Evolutionary conservation across 2,888 invertebrate genomes (phyloP).

Genomic region (Ceramica pisi): DNA sequence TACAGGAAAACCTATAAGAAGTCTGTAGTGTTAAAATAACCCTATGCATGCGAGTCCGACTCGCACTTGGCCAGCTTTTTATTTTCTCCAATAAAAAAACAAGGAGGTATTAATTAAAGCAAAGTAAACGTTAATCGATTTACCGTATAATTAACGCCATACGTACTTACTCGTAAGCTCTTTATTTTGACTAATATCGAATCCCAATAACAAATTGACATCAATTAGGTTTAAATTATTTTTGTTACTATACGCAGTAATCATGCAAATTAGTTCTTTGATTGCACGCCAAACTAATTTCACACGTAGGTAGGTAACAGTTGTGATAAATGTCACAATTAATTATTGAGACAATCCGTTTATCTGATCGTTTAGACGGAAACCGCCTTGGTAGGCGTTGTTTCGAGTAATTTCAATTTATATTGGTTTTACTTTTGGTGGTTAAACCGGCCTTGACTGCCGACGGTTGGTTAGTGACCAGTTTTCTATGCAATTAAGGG

Average conservation of each 20-base stretch:
- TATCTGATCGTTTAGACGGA: conserved; percentile 57
- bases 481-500: conserved; percentile 44
- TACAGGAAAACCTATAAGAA: no score
- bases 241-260: conserved; percentile 71
- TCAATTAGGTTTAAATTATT: conserved; percentile 82
- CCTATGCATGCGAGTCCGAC: no score
- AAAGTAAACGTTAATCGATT: conserved; percentile 17
- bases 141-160: conserved; percentile 31
- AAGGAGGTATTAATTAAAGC: neutral
- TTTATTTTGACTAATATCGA: conserved; percentile 57
- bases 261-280: conserved; percentile 83
- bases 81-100: neutral
- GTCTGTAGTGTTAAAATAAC: no score
- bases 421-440: conserved; percentile 40
- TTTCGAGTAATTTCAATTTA: conserved; percentile 59
- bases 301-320: conserved; percentile 59
- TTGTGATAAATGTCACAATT: conserved; percentile 74
- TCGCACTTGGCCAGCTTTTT: no score
- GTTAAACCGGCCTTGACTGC: conserved; percentile 32
- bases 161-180: conserved; percentile 39
- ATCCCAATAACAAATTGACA: conserved; percentile 80
- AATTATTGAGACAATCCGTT: conserved; percentile 69
- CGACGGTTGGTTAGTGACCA: conserved; percentile 28
- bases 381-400: conserved; percentile 54
- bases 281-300: conserved; percentile 78